Evolutionary conservation across 2,888 invertebrate species (phyloP).

Genomic region (Keiferia lycopersicella): DNA sequence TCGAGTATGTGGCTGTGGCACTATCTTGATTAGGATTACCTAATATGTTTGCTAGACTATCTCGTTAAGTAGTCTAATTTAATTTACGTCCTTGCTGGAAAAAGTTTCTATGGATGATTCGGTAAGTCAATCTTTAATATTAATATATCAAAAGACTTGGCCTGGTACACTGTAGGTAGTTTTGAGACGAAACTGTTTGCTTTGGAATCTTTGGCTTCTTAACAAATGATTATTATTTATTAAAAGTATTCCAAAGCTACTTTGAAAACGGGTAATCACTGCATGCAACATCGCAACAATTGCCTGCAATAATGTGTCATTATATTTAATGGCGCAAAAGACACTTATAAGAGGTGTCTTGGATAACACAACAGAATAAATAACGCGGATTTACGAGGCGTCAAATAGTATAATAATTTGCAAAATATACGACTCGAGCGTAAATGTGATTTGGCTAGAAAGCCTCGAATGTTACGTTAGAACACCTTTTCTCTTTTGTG

Average conservation of each 20-base stretch:
- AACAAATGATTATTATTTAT: no score
- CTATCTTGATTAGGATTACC: background rate
- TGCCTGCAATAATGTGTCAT: background rate
- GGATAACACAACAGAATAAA: no score
- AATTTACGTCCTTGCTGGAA: background rate
- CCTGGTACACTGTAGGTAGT: no score
- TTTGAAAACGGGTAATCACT: background rate
- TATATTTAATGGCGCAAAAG: no score
- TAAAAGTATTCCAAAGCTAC: no score
- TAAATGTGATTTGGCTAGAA: background rate
- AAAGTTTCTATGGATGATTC: background rate
- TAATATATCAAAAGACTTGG: background rate
- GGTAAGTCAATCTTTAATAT: background rate
- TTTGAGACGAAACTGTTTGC: no score
- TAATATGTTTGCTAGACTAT: background rate
- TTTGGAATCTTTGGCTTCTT: no score
- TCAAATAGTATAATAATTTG: background rate
- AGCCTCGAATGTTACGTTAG: background rate
- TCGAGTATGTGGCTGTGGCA: background rate
- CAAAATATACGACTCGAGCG: background rate
- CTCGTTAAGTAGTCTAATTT: background rate
- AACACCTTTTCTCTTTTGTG: background rate
- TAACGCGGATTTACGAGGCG: background rate
- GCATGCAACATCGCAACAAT: background rate
- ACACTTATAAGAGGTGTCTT: no score